These are phyloP conservation scores for Apteryx mantelli DNA, from an alignment of 2,113 vertebrate species.

Conservation along the genomic window DNA sequence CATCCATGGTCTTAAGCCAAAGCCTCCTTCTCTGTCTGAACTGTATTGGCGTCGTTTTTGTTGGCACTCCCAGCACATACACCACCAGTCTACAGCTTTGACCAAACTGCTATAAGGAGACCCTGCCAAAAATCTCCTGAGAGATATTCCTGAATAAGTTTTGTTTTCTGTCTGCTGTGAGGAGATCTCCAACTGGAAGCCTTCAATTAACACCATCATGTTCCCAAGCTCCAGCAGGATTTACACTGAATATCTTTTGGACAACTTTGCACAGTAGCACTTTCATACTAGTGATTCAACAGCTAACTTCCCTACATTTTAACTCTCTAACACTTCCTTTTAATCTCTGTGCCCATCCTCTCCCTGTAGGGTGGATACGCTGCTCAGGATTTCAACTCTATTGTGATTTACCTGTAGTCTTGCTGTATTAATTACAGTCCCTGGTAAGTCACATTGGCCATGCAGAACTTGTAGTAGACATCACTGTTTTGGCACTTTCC, in stretches of 20 bases:
- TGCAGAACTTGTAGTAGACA: background rate
- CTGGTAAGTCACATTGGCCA: background rate
- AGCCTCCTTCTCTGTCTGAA: background rate
- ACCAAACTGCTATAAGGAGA: background rate
- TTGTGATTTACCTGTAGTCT: background rate
- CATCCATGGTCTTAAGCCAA: background rate
- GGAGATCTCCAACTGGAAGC: background rate
- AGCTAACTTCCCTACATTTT: background rate
- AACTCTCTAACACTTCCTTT: background rate
- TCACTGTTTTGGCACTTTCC: fast-evolving
- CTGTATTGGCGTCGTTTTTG: background rate
- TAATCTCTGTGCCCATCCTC: background rate
- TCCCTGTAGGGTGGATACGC: background rate
- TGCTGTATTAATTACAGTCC: background rate
- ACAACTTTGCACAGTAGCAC: background rate
- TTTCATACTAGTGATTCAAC: background rate
- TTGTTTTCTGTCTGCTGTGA: background rate
- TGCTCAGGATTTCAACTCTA: background rate
- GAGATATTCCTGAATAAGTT: background rate
- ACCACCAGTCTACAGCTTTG: background rate
- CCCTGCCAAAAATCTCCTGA: background rate
- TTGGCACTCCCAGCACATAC: background rate
- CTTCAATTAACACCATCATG: background rate
- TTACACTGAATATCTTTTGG: background rate
- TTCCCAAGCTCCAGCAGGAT: background rate